Percentiles rank a stretch among this genome's conserved stretches.
Evolutionary conservation across 1,140 invertebrate species (phyloP).

Genomic region (Gryllus bimaculatus): DNA sequence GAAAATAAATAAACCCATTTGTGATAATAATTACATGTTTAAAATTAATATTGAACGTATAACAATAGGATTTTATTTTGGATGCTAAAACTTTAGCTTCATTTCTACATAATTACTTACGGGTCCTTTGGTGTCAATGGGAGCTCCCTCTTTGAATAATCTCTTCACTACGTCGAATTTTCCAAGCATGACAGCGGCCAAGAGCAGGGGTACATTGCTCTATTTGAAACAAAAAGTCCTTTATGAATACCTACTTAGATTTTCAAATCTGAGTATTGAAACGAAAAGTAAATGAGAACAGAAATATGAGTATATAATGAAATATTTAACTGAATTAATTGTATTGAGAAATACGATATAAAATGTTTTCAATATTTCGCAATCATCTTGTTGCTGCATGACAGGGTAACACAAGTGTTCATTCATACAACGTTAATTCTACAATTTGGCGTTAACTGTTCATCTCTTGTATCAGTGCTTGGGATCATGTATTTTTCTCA

Average conservation of each 20-base stretch:
- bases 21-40: too few relatives aligned
- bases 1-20: too few relatives aligned
- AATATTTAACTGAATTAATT: not conserved
- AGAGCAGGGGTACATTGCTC: constrained; percentile 23
- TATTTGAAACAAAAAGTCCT: constrained; percentile 20
- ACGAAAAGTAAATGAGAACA: not conserved
- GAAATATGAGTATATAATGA: not conserved
- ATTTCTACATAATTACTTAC: constrained; percentile 18
- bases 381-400: too few relatives aligned
- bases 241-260: too few relatives aligned
- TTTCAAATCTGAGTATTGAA: not conserved
- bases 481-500: too few relatives aligned
- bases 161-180: constrained; percentile 27
- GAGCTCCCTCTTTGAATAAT: constrained; percentile 24
- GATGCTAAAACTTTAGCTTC: too few relatives aligned
- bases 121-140: constrained; percentile 21
- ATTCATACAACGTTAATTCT: constrained; percentile 10
- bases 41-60: too few relatives aligned
- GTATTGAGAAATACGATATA: not conserved
- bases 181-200: constrained; percentile 26
- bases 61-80: too few relatives aligned
- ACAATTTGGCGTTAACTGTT: not conserved
- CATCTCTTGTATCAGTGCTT: too few relatives aligned
- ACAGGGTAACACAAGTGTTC: constrained; percentile 8
- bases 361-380: not conserved